Evolutionary conservation across 2,113 vertebrate genomes (phyloP), one percentile per base, ranked within the genome.

Genomic region (Ammospiza caudacuta): DNA sequence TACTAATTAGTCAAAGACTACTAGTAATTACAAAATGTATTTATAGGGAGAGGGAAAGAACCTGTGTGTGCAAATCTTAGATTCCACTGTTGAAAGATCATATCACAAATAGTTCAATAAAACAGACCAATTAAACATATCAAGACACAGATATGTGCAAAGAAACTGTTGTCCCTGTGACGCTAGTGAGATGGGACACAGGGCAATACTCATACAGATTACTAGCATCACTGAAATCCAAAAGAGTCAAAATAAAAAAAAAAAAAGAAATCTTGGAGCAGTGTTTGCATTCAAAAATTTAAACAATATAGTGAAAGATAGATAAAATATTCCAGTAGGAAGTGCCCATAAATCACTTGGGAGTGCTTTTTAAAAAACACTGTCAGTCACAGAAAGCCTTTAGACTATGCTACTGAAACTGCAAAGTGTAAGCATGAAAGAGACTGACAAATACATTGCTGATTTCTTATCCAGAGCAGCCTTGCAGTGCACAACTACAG

Each of bases 401-500:
- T 57, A 69, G 74, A 73, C 74, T 82, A 31, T 59, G 49, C 41
- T 92, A 49, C 66, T 66, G 78, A 87, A 91, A 76, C 81, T 44
- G 62, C 41, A 39, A 84, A 82, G 74, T 73, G 51, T 55, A 91
- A 83, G 58, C 67, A 73, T 89, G 87, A 95, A 95, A 95, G 81
- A 91, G 74, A 87, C 83, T 95, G 95, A 94, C 95, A 97, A 94
- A 95, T 79, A 91, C 91, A 68, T 72, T 78, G 68, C 73, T 89
- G 93, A 92, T 95, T 87, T 94, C 84, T 92, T 92, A 95, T 85
- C 89, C 95, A 85, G 81, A 89, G 58, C 51, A 89, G 46, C 89
- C 77, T 94, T 95, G 87, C 87, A 92, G 54, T 37, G 37, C 62
- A 62, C 49, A 68, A 49, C 78, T 62, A 69, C 51, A 69, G 57